These are phyloP conservation scores for Salvelinus namaycush DNA, from an alignment of 2,113 vertebrate genomes.

Conservation along the genomic window DNA sequence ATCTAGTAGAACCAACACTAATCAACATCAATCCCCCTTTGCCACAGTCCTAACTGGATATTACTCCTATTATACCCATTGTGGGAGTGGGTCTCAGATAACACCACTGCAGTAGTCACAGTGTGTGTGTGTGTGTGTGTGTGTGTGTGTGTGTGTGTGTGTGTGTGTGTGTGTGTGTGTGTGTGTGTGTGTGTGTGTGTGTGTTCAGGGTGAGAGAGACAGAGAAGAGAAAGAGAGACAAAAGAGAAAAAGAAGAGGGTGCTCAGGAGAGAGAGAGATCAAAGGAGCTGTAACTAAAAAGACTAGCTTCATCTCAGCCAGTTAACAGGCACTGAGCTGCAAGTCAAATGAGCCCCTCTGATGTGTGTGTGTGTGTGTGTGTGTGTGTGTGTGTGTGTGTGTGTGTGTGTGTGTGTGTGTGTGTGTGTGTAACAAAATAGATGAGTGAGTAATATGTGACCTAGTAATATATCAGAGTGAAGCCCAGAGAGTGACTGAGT, in stretches of 20 bases:
- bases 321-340: conserved; percentile 4
- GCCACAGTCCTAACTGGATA: conserved; percentile 38
- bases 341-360: neutral
- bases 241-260: neutral
- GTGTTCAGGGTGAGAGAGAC: neutral
- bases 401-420: conserved; percentile 4
- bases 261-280: neutral
- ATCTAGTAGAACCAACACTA: conserved; percentile 15
- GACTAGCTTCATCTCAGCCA: neutral
- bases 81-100: conserved; percentile 2
- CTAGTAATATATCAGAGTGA: neutral
- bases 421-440: neutral
- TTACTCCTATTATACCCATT: conserved; percentile 33
- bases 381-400: neutral
- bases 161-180: neutral
- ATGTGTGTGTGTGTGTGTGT: neutral
- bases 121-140: conserved; percentile 9
- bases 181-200: neutral
- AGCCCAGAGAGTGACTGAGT: neutral
- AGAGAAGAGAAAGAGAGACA: neutral
- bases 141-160: neutral
- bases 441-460: neutral
- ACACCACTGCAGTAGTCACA: neutral
- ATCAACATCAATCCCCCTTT: conserved; percentile 30
- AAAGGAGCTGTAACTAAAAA: conserved; percentile 4